Evolutionary conservation across 64 coral and sea anemone genomes (phyloP).

Genomic region (Astreopora myriophthalma): DNA sequence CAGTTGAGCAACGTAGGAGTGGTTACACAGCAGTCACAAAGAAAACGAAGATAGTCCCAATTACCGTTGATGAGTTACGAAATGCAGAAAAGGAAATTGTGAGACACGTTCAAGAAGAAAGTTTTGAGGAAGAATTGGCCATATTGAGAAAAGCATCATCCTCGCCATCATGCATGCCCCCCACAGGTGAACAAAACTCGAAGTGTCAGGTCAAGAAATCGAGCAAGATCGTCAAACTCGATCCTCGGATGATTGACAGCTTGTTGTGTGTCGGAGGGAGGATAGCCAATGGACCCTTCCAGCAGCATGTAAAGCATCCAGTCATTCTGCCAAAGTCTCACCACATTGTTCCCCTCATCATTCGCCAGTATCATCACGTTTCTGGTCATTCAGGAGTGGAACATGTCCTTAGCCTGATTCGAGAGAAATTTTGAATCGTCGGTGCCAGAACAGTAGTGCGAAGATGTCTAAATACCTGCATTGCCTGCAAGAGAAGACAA

Average conservation of each 20-base stretch:
- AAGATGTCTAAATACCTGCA: no score
- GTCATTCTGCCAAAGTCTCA: not conserved
- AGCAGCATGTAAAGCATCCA: not conserved
- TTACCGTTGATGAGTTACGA: not conserved
- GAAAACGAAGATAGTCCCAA: not conserved
- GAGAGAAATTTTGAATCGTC: no score
- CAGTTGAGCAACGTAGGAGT: not conserved
- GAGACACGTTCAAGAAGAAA: conserved; percentile 8
- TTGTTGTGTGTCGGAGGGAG: not conserved
- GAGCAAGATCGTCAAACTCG: not conserved
- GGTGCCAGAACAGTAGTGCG: no score
- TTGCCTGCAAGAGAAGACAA: no score
- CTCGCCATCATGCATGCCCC: not conserved
- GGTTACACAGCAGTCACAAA: conserved; percentile 1
- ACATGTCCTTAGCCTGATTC: no score
- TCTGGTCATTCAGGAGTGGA: no score
- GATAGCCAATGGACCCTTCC: conserved; percentile 5
- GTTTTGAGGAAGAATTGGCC: conserved; percentile 9
- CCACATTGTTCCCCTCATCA: not conserved
- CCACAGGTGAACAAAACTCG: not conserved
- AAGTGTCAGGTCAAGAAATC: not conserved
- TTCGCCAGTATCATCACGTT: not conserved
- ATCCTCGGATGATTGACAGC: not conserved
- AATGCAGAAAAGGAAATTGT: not conserved
- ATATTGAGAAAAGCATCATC: not conserved